A percentile compares a stretch with the other conserved stretches of the same genome.
These are phyloP conservation scores for Ruditapes philippinarum DNA, from an alignment of 1,140 invertebrate genomes.

Conservation along the genomic window DNA sequence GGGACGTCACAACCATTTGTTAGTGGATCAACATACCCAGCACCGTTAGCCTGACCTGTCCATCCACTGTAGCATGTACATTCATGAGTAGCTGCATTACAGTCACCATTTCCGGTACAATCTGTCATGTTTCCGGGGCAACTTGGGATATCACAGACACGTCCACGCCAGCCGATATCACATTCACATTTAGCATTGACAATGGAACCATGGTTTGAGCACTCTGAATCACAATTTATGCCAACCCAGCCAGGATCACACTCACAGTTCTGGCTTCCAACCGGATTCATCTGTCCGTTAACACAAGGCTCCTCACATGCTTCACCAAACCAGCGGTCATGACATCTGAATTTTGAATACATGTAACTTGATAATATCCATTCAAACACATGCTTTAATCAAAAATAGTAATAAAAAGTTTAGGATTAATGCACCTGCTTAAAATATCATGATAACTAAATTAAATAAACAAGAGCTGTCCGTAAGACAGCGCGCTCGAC, in stretches of 20 bases:
- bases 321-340: constrained; percentile 69
- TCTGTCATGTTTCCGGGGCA: constrained; percentile 76
- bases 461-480: too few species aligned
- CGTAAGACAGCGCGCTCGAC: too few species aligned
- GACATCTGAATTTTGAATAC: too few species aligned
- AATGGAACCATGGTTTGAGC: constrained; percentile 78
- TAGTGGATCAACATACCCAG: constrained; percentile 40
- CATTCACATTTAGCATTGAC: constrained; percentile 71
- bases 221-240: constrained; percentile 79
- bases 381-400: too few species aligned
- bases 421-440: too few species aligned
- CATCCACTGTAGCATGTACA: constrained; percentile 80
- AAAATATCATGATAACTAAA: too few species aligned
- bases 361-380: too few species aligned
- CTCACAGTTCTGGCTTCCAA: constrained; percentile 74
- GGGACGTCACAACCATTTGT: constrained; percentile 68
- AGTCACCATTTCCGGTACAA: constrained; percentile 78
- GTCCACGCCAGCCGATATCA: constrained; percentile 77
- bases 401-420: too few species aligned
- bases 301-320: constrained; percentile 76
- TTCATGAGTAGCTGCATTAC: constrained; percentile 76
- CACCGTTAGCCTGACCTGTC: constrained; percentile 71
- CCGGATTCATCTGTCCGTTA: constrained; percentile 73
- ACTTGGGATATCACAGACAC: constrained; percentile 78
- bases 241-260: constrained; percentile 79